phyloP scores from a whole-genome alignment of 1,140 invertebrate species.

The Eueides isabella region DNA sequence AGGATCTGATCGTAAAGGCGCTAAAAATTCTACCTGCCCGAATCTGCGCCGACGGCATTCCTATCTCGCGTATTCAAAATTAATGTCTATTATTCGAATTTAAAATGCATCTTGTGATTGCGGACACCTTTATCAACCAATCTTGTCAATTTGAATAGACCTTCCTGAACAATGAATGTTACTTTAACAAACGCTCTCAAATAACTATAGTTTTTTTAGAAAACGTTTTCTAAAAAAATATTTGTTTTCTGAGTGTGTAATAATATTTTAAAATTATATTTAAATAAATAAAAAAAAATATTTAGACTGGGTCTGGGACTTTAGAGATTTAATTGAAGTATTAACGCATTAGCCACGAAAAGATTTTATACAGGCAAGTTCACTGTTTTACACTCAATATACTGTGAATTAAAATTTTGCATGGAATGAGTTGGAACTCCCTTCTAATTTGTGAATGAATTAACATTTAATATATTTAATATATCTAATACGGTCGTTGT shows the following conservation, averaged over 20 bases:
- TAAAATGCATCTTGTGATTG: conserved; percentile 54
- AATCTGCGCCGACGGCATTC: conserved; percentile 71
- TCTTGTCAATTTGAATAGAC: conserved; percentile 28
- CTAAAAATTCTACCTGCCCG: conserved; percentile 78
- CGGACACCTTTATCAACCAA: conserved; percentile 51
- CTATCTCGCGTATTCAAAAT: conserved; percentile 74
- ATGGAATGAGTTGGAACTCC: background rate
- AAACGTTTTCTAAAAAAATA: too few relatives aligned
- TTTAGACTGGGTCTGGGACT: too few relatives aligned
- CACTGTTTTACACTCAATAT: too few relatives aligned
- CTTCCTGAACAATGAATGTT: conserved; percentile 28
- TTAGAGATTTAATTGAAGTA: too few relatives aligned
- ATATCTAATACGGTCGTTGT: too few relatives aligned
- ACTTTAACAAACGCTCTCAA: conserved; percentile 14
- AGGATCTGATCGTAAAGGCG: conserved; percentile 79
- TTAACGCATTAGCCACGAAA: too few relatives aligned
- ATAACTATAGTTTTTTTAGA: background rate
- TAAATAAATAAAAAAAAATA: too few relatives aligned
- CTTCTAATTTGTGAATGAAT: background rate
- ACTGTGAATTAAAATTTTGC: too few relatives aligned
- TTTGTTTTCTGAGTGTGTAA: too few relatives aligned
- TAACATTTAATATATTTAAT: background rate
- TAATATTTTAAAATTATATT: too few relatives aligned
- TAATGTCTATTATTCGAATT: conserved; percentile 73
- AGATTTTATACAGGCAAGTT: too few relatives aligned